These are phyloP conservation scores for Stratiolaelaps scimitus DNA, from an alignment of 1,140 invertebrate genomes.

Conservation along the genomic window DNA sequence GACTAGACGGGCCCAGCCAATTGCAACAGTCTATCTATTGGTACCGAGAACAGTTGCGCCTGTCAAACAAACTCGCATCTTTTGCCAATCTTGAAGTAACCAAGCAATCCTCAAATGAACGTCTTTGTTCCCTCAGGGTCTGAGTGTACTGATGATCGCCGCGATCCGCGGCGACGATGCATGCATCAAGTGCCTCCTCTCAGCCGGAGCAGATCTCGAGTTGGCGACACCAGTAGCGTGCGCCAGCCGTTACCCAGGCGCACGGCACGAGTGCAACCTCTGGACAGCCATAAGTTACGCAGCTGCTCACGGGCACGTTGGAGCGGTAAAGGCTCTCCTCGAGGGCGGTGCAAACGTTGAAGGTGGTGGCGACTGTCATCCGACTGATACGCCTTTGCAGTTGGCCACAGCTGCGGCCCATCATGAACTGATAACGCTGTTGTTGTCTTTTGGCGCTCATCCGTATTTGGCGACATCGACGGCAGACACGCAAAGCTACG, in stretches of 20 bases:
- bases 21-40: too few species aligned
- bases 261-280: constrained; percentile 58
- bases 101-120: too few species aligned
- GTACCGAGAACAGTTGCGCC: too few species aligned
- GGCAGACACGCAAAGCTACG: constrained; percentile 64
- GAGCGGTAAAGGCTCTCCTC: constrained; percentile 49
- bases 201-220: constrained; percentile 62
- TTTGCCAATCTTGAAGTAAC: too few species aligned
- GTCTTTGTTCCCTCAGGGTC: constrained; percentile 44
- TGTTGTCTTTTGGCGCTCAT: constrained; percentile 67
- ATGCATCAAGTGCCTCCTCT: constrained; percentile 54
- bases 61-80: too few species aligned
- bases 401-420: constrained; percentile 58
- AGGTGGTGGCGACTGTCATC: constrained; percentile 70
- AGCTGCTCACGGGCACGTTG: constrained; percentile 48
- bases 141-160: constrained; percentile 67
- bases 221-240: constrained; percentile 51
- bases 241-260: constrained; percentile 38
- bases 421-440: constrained; percentile 57
- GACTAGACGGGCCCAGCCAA: too few species aligned
- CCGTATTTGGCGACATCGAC: constrained; percentile 69
- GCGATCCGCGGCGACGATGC: constrained; percentile 63
- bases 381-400: constrained; percentile 70
- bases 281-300: constrained; percentile 64
- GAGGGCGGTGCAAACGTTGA: constrained; percentile 69